Evolutionary conservation across 1,140 invertebrate species (phyloP), one percentile per base, ranked within the genome.

Genomic region (Zophobas morio): DNA sequence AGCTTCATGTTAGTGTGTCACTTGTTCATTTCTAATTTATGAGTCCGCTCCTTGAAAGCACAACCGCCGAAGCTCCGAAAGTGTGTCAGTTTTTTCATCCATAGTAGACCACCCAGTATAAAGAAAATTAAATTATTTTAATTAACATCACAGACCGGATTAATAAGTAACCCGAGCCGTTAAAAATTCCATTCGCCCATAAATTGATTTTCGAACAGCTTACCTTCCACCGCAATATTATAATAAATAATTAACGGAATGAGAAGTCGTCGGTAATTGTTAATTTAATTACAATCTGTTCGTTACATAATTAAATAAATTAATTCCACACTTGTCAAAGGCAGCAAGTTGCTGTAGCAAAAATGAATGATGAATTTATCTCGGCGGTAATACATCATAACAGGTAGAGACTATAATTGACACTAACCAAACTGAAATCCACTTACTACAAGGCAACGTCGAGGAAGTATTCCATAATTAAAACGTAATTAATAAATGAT

Each of bases 351-450:
- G 60, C 33, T 20, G 42, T 66, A 39, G 60, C 60, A 66, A 66
- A 66, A 66, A 66, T 66, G 60, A 66, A 66, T 66, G 60, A 66
- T 66, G 60, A 66, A 66, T 66, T 66, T 66, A 66, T 66, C 60
- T 40, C 60, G 60, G 37, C 60, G 60, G 60, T 20, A 66, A 66
- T 66, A 66, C 60, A 66, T 66, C 60, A 66, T 66, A 66, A 42
- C 60, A 66, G 37, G 60, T 66, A 66, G 60, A 66, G 60, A 66
- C 37, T 66, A 20, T 66, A 66, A 66, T 66, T 66, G 60, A 66
- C 60, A 66, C 60, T 40, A 66, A 40, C 60, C 37, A 66, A 66
- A 66, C 60, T 42, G 39, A 66, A 66, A 66, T 66, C 39, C 39
- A 66, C 42, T 66, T 66, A 42, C 60, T 33, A 46, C 60, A 66